These are phyloP conservation scores for Liasis olivaceus DNA, from an alignment of 2,797 vertebrate species.

Conservation along the genomic window DNA sequence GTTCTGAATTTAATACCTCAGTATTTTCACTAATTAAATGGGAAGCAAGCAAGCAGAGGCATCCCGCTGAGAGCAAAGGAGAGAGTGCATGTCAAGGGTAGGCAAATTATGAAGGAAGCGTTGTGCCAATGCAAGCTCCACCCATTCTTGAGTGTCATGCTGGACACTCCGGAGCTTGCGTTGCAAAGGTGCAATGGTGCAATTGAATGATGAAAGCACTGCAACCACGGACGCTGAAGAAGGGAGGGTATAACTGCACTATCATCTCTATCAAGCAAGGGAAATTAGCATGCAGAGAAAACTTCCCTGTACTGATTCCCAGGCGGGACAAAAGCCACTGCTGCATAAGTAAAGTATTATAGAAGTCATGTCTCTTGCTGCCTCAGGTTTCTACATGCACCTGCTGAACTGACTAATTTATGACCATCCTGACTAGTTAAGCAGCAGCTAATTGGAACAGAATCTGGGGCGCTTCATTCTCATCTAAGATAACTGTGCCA, in stretches of 20 bases:
- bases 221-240: not conserved
- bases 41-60: not conserved
- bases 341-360: not conserved
- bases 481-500: not conserved
- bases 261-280: not conserved
- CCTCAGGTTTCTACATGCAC: not conserved
- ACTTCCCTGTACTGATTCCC: not conserved
- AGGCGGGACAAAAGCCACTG: not conserved
- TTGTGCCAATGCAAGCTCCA: not conserved
- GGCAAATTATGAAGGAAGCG: not conserved
- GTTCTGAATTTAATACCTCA: not conserved
- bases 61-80: not conserved
- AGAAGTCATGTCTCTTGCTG: not conserved
- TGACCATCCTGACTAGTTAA: not conserved
- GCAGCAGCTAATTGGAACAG: not conserved
- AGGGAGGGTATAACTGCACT: not conserved
- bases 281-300: not conserved
- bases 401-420: not conserved
- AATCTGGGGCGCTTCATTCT: not conserved
- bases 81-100: not conserved
- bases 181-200: not conserved
- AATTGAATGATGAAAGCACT: not conserved
- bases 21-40: not conserved
- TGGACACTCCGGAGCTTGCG: not conserved
- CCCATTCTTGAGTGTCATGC: not conserved